Base-by-base conservation (phyloP, 2,888 invertebrate species). In the Amiota minor region DNA sequence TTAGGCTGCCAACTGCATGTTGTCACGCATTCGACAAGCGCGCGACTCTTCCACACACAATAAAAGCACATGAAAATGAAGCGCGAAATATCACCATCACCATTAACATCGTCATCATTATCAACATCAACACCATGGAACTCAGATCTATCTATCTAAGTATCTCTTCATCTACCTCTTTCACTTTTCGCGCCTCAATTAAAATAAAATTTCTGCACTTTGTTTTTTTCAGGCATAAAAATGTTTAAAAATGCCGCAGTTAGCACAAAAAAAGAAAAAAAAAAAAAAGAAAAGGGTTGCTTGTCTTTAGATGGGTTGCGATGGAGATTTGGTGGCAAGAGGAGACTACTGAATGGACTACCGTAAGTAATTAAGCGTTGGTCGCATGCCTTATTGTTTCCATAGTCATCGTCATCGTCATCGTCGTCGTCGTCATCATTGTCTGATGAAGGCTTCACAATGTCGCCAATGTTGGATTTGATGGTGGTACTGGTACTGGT, bases 1-100 rank as follows among this genome's bases (percentile, higher is more conserved):
- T 20, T 23, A 18, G 23, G 35, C 35, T 62, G 23, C 83, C 35
- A 35, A 86, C 83, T 83, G 82, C 86, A 83, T 83, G 82, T 83
- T 84, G 86, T 86, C 82, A 83, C 85, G 83, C 86, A 83, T 78
- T 20, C 20, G 76, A 80, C 84, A 76, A 78, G 50, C 59, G 59
- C 59, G 18, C 59, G 59, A 56, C 56, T 16, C 56, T 56, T 16
- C 9, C 56, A 2, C 23, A 16, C 56, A 2, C 23, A 23, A 3
- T 3, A 23, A 56, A 56, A 56, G 56, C 56, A 59, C 56, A 20
- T 67, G 67, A 67, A 50, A 67, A 49, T 67, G 67, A 49, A 67
- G 67, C 50, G 50, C 67, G 67, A 67, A 67, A 67, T 67, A 61
- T 61, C 61, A 23, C 23, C 61, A 61, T 53, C n/a, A 53, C n/a